A percentile compares a stretch with the other conserved stretches of the same genome.
Conservation (phyloP, 2,888 invertebrate genomes). For the Argynnis bischoffii region DNA sequence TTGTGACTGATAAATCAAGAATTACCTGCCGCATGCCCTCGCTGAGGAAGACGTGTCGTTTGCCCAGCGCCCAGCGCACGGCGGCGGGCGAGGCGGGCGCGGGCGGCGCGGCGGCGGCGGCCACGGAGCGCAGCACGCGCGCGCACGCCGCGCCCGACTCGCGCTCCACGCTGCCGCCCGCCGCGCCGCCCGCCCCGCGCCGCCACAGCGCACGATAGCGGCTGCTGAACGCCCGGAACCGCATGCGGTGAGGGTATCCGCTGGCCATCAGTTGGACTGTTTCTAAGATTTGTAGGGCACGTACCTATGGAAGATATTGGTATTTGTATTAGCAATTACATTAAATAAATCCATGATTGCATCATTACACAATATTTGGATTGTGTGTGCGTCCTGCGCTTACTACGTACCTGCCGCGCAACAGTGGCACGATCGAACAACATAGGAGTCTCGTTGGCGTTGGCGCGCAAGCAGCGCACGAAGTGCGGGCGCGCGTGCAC, state of each 20-base stretch:
- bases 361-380: too few relatives aligned
- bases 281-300: slow-evolving; percentile 95
- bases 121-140: slow-evolving; percentile 90
- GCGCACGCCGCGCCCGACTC: slow-evolving; percentile 81
- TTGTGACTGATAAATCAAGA: background rate
- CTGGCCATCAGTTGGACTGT: slow-evolving; percentile 97
- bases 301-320: slow-evolving; percentile 72
- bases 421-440: slow-evolving; percentile 92
- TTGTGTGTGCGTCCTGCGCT: slow-evolving; percentile 65
- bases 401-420: slow-evolving; percentile 85
- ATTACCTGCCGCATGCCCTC: slow-evolving; percentile 94
- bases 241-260: slow-evolving; percentile 96
- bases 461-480: slow-evolving; percentile 95
- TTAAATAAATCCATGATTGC: background rate
- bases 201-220: slow-evolving; percentile 93
- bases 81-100: slow-evolving; percentile 86
- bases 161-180: slow-evolving; percentile 88
- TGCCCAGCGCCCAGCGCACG: slow-evolving; percentile 93
- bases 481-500: slow-evolving; percentile 97
- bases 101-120: slow-evolving; percentile 89
- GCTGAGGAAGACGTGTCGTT: slow-evolving; percentile 96
- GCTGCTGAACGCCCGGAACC: slow-evolving; percentile 94
- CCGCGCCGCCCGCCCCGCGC: slow-evolving; percentile 88
- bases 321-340: background rate
- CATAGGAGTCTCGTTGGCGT: slow-evolving; percentile 90